Evolutionary conservation across 2,797 vertebrate genomes (phyloP).

Genomic region (Malacoraja senta): DNA sequence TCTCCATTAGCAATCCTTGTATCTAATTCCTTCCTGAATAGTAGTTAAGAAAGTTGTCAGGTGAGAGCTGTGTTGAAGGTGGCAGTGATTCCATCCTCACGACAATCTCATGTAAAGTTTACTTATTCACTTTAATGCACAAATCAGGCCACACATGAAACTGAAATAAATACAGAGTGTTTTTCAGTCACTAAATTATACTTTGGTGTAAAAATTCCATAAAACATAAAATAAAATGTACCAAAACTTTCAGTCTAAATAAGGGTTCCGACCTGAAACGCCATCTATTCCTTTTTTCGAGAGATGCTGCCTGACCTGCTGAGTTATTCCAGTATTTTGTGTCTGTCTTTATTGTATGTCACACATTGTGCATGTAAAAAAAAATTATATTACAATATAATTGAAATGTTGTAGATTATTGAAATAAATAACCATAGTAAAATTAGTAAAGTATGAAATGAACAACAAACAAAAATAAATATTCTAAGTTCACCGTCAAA

Average conservation of each 20-base stretch:
- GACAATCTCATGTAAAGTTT: neutral
- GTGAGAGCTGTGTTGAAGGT: neutral
- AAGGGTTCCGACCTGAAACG: too few species aligned
- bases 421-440: neutral
- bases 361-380: neutral
- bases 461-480: neutral
- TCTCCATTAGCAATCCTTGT: neutral
- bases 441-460: neutral
- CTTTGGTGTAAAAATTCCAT: neutral
- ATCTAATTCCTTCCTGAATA: neutral
- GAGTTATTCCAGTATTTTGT: too few species aligned
- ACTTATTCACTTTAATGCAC: neutral
- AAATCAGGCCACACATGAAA: neutral
- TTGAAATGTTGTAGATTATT: neutral
- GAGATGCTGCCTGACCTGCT: too few species aligned
- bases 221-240: neutral
- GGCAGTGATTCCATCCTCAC: neutral
- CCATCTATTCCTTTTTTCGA: too few species aligned
- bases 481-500: neutral
- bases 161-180: neutral
- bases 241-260: too few species aligned
- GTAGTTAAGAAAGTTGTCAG: constrained; percentile 3
- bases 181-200: neutral
- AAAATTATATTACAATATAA: neutral
- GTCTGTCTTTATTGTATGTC: neutral